Conservation (phyloP, 2,113 vertebrate species). For the Myrmecobius fasciatus region DNA sequence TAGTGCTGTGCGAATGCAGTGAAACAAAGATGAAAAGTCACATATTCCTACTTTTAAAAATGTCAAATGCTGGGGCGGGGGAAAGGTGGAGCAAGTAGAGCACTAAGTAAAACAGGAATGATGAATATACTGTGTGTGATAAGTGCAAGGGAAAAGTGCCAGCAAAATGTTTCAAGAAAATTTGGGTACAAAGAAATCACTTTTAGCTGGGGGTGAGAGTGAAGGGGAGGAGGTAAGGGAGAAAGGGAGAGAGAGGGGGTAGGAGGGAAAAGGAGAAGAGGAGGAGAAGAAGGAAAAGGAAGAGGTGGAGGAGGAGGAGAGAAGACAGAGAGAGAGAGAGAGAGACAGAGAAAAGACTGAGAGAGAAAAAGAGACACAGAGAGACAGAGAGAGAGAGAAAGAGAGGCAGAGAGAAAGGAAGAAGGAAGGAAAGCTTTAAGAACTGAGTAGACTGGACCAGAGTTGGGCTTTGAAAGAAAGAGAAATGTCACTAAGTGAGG, state of each 20-base stretch:
- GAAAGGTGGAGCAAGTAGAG: not conserved
- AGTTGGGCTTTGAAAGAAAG: not conserved
- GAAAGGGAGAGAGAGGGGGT: not conserved
- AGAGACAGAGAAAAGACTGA: no score
- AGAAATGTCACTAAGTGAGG: not conserved
- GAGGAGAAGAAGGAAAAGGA: no score
- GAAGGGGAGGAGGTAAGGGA: not conserved
- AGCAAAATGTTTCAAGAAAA: not conserved
- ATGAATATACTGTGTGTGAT: not conserved
- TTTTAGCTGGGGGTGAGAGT: not conserved
- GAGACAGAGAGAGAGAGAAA: no score
- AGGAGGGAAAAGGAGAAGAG: no score
- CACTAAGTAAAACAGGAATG: not conserved
- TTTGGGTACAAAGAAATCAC: not conserved
- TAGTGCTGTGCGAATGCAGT: no score
- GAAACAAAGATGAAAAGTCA: not conserved
- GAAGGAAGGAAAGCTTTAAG: not conserved
- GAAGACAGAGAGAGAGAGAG: not conserved
- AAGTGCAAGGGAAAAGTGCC: not conserved
- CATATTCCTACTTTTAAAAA: not conserved
- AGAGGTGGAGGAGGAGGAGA: no score
- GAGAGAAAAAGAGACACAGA: no score
- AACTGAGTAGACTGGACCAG: not conserved
- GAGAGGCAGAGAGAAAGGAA: not conserved
- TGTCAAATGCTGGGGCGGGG: not conserved